Evolutionary conservation across 1,140 invertebrate species (phyloP).

Genomic region (Euwallacea similis): DNA sequence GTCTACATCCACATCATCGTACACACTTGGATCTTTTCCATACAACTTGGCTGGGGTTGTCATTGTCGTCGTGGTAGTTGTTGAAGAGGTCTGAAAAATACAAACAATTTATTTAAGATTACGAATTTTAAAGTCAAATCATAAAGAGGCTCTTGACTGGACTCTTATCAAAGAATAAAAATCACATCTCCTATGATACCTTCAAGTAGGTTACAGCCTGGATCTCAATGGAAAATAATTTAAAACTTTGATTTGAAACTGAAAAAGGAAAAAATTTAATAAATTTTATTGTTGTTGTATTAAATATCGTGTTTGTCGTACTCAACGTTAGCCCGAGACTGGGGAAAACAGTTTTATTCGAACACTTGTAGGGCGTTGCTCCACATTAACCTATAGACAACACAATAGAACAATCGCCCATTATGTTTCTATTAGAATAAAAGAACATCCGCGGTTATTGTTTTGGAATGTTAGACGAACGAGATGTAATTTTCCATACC

Average conservation of each 20-base stretch:
- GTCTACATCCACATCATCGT: slow-evolving; percentile 96
- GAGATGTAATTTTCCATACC: slow-evolving; percentile 38
- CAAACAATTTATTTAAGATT: not conserved
- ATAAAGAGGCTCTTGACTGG: too few species aligned
- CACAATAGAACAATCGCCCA: slow-evolving; percentile 35
- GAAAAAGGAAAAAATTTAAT: too few species aligned
- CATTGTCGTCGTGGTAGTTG: slow-evolving; percentile 83
- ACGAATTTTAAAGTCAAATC: too few species aligned
- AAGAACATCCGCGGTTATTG: slow-evolving; percentile 27
- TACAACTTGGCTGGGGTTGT: slow-evolving; percentile 87
- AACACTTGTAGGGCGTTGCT: slow-evolving; percentile 36
- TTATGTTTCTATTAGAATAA: slow-evolving; percentile 10
- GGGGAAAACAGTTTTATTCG: slow-evolving; percentile 8
- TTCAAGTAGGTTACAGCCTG: too few species aligned
- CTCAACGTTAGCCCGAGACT: not conserved
- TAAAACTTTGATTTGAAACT: too few species aligned
- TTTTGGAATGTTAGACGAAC: slow-evolving; percentile 3
- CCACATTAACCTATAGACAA: slow-evolving; percentile 35
- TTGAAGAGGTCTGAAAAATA: slow-evolving; percentile 75
- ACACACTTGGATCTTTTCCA: slow-evolving; percentile 89
- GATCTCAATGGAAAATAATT: too few species aligned
- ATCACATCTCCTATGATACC: too few species aligned
- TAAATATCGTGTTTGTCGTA: too few species aligned
- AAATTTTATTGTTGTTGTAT: too few species aligned
- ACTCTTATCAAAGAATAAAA: too few species aligned